A percentile compares a stretch with the other conserved stretches of the same genome.
Conservation (phyloP, 2,113 vertebrate genomes). For the Cebidichthys violaceus region DNA sequence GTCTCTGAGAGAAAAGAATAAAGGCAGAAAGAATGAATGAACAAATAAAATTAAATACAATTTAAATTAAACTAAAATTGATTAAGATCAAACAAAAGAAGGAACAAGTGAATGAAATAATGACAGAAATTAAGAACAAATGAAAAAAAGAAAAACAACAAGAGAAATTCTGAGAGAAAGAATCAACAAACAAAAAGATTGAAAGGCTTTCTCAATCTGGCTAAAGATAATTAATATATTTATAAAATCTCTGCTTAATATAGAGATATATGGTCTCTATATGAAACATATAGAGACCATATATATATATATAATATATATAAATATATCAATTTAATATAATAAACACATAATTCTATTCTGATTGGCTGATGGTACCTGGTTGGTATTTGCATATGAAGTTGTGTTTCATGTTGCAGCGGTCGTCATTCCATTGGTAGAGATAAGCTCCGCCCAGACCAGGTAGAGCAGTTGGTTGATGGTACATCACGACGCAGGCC, state of each 20-base stretch:
- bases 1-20: slow-evolving; percentile 37
- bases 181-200: neutral
- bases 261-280: too few relatives aligned
- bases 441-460: slow-evolving; percentile 95
- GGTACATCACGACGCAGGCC: slow-evolving; percentile 98
- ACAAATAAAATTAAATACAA: neutral
- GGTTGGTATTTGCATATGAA: slow-evolving; percentile 97
- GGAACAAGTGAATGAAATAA: too few relatives aligned
- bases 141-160: neutral
- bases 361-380: slow-evolving; percentile 64
- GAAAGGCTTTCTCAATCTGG: too few relatives aligned
- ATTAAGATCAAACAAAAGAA: neutral
- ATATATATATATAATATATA: too few relatives aligned
- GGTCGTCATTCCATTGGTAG: slow-evolving; percentile 97
- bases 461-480: slow-evolving; percentile 92
- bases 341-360: too few relatives aligned
- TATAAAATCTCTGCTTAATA: too few relatives aligned
- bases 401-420: slow-evolving; percentile 99
- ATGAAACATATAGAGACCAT: too few relatives aligned
- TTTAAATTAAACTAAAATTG: too few relatives aligned
- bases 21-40: neutral
- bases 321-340: too few relatives aligned
- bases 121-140: neutral
- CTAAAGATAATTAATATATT: too few relatives aligned
- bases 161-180: neutral